phyloP scores from a whole-genome alignment of 1,140 invertebrate species.

The Scaptomyza graminum region DNA sequence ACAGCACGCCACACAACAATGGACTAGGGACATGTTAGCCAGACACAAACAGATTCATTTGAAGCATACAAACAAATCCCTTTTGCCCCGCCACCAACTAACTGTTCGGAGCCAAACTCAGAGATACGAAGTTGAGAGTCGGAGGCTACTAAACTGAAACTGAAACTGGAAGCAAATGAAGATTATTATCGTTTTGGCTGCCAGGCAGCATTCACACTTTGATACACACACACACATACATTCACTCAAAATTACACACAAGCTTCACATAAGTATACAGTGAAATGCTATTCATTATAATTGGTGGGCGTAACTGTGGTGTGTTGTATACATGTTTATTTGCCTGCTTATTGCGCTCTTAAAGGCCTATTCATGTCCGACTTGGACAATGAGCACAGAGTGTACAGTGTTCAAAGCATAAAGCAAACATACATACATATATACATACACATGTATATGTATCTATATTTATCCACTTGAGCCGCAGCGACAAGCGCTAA shows the following conservation, averaged over 20 bases:
- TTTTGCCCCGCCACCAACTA: background rate
- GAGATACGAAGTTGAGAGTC: background rate
- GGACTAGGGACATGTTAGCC: slow-evolving; percentile 69
- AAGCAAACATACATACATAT: too few relatives aligned
- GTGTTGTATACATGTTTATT: slow-evolving; percentile 20
- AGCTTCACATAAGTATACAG: slow-evolving; percentile 3
- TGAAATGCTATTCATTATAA: slow-evolving; percentile 50
- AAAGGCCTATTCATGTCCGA: slow-evolving; percentile 67
- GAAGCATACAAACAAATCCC: slow-evolving; percentile 38
- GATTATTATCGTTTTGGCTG: slow-evolving; percentile 73
- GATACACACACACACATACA: slow-evolving; percentile 19
- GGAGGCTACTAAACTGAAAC: background rate
- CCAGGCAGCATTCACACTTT: slow-evolving; percentile 49
- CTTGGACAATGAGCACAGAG: slow-evolving; percentile 21
- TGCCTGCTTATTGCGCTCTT: slow-evolving; percentile 45
- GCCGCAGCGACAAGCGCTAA: slow-evolving; percentile 51
- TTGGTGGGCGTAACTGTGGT: slow-evolving; percentile 43
- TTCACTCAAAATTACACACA: background rate
- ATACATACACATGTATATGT: too few relatives aligned
- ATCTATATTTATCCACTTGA: slow-evolving; percentile 41
- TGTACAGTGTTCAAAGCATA: background rate
- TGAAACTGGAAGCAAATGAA: slow-evolving; percentile 46
- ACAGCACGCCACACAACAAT: slow-evolving; percentile 54
- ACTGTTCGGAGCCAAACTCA: slow-evolving; percentile 5
- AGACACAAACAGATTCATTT: slow-evolving; percentile 57